Conservation (phyloP, 2,797 vertebrate genomes). For the Semotilus atromaculatus region DNA sequence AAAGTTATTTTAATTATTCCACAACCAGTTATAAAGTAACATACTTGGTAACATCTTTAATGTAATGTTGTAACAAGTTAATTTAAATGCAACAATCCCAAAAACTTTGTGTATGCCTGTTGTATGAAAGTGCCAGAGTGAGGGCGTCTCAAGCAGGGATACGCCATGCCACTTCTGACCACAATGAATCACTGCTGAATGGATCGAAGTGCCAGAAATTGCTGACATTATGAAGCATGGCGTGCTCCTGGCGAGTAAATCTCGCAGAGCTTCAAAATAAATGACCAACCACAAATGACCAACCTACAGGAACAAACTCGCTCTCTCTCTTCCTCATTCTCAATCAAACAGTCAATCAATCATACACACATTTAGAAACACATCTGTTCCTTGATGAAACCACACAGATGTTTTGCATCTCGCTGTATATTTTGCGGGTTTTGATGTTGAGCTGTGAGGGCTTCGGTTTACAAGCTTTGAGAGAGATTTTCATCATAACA, state of each 20-base stretch:
- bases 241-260: slow-evolving; percentile 63
- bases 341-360: slow-evolving; percentile 34
- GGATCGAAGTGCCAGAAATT: slow-evolving; percentile 65
- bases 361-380: slow-evolving; percentile 26
- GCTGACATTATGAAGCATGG: slow-evolving; percentile 68
- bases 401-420: slow-evolving; percentile 33
- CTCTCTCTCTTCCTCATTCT: slow-evolving; percentile 24
- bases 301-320: slow-evolving; percentile 47
- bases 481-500: slow-evolving; percentile 50
- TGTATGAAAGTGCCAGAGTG: background rate
- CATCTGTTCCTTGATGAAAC: slow-evolving; percentile 27
- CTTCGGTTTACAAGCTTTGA: slow-evolving; percentile 56
- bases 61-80: background rate
- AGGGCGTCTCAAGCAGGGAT: slow-evolving; percentile 44
- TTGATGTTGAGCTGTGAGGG: slow-evolving; percentile 32
- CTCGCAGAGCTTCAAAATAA: slow-evolving; percentile 61
- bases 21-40: background rate
- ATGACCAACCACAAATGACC: slow-evolving; percentile 58
- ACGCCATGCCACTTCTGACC: slow-evolving; percentile 49
- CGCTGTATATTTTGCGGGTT: background rate
- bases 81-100: background rate
- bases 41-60: background rate
- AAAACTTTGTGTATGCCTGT: background rate
- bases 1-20: background rate
- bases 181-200: slow-evolving; percentile 63